Conservation (phyloP, 2,797 vertebrate genomes). For the Paramormyrops hopkinsi region DNA sequence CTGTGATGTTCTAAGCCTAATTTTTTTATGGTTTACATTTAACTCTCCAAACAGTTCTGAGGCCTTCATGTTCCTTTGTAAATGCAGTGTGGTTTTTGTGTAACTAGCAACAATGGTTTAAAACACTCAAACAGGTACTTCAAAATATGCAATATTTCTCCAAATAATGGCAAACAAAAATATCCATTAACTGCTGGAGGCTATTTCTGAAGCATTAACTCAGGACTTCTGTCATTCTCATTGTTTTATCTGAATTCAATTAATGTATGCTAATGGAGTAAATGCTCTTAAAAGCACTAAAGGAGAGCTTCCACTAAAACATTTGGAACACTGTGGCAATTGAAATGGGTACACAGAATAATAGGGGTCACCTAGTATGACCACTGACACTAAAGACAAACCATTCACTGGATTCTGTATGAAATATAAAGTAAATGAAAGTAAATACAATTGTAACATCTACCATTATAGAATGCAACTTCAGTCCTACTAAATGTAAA, state of each 20-base stretch:
- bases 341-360: not conserved
- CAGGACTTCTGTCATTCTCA: slow-evolving; percentile 16
- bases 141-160: not conserved
- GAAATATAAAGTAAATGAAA: not conserved
- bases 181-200: slow-evolving; percentile 20
- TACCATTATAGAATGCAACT: not conserved
- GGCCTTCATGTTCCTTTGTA: slow-evolving; percentile 6
- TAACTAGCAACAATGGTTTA: not conserved
- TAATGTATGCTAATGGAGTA: slow-evolving; percentile 21
- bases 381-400: not conserved
- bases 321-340: slow-evolving; percentile 4
- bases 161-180: not conserved
- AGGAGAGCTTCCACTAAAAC: not conserved
- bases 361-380: not conserved
- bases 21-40: slow-evolving; percentile 47
- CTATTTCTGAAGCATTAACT: slow-evolving; percentile 20
- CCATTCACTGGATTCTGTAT: not conserved
- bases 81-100: slow-evolving; percentile 17
- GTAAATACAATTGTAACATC: not conserved
- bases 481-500: not conserved
- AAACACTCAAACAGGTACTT: not conserved
- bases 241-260: slow-evolving; percentile 26
- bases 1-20: slow-evolving; percentile 55
- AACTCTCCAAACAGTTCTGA: slow-evolving; percentile 30
- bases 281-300: slow-evolving; percentile 17